Conservation (phyloP, 30 jellyfish, hydroid and myxozoan genomes). For the Turritopsis rubra region DNA sequence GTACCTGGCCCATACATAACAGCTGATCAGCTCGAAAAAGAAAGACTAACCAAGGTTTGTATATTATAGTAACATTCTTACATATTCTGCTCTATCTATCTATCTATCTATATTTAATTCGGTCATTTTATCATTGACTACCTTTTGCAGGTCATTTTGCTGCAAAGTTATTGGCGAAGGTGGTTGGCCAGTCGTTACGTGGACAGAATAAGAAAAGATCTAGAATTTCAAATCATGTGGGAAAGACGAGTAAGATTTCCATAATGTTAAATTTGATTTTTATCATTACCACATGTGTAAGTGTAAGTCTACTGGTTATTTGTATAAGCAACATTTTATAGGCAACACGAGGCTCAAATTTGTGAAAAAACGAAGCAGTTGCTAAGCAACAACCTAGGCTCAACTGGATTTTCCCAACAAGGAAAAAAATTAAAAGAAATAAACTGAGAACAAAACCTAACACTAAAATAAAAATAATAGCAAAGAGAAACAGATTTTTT, state of each 20-base stretch:
- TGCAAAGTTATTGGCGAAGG: slow-evolving; percentile 88
- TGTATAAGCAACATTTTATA: no score
- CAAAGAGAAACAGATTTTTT: no score
- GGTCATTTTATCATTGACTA: no score
- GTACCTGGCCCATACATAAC: slow-evolving; percentile 85
- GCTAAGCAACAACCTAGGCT: no score
- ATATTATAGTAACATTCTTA: background rate
- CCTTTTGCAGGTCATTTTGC: slow-evolving; percentile 57
- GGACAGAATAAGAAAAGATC: slow-evolving; percentile 56
- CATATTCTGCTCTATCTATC: background rate
- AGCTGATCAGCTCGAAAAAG: slow-evolving; percentile 71
- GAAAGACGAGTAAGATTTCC: slow-evolving; percentile 36
- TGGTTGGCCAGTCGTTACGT: slow-evolving; percentile 84
- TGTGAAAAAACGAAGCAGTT: no score
- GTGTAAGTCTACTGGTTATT: background rate
- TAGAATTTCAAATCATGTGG: slow-evolving; percentile 65
- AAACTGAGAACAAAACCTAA: no score
- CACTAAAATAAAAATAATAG: no score
- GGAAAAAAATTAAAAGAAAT: no score
- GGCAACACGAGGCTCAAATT: no score
- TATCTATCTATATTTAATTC: background rate
- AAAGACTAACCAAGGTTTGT: slow-evolving; percentile 58
- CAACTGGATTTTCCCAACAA: no score
- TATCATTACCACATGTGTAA: background rate
- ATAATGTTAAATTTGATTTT: background rate